phyloP scores from a whole-genome alignment of 2,113 vertebrate genomes.

The Vanacampus margaritifer region DNA sequence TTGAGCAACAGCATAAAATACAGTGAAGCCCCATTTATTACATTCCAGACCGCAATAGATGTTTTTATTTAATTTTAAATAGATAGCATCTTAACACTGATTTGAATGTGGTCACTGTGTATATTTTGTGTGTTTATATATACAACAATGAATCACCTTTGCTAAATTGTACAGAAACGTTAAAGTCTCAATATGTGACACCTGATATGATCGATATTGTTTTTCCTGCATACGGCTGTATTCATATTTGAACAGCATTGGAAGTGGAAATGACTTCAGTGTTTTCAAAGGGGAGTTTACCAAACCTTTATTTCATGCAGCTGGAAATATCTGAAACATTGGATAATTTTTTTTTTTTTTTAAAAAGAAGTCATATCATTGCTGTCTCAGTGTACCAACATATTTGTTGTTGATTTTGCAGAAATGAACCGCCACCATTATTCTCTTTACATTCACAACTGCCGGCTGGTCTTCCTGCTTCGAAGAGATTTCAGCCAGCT shows the following conservation, averaged over 20 bases:
- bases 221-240: neutral
- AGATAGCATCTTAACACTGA: neutral
- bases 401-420: constrained; percentile 59
- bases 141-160: neutral
- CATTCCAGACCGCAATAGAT: no score
- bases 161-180: neutral
- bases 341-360: no score
- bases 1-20: neutral
- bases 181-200: neutral
- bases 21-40: no score
- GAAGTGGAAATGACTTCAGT: neutral
- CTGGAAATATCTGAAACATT: neutral
- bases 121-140: neutral
- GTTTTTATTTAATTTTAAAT: no score
- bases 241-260: neutral
- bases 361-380: neutral
- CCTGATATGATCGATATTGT: neutral
- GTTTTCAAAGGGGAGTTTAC: neutral
- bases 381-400: constrained; percentile 6
- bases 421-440: constrained; percentile 98
- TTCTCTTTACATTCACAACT: constrained; percentile 93
- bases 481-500: constrained; percentile 90
- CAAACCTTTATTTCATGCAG: neutral
- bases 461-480: constrained; percentile 90
- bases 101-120: neutral